Percentiles rank a stretch among this genome's conserved stretches.
Conservation (phyloP, 2,888 invertebrate species). For the Digitonthophagus gazella region DNA sequence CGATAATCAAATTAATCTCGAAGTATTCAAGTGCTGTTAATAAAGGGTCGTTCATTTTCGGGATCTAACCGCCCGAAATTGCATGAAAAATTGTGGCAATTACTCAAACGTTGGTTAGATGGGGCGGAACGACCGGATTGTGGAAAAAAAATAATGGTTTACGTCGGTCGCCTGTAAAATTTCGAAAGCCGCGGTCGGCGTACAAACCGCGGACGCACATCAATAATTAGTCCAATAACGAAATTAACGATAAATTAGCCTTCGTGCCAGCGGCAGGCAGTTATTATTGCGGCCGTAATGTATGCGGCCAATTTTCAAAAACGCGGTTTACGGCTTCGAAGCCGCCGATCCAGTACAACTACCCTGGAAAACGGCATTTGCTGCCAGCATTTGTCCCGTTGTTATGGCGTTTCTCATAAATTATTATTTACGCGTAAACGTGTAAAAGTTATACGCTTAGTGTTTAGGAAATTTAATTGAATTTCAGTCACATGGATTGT, state of each 20-base stretch:
- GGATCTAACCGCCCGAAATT: background rate
- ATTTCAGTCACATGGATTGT: too few species aligned
- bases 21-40: background rate
- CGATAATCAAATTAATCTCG: background rate
- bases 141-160: background rate
- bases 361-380: background rate
- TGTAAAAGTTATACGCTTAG: background rate
- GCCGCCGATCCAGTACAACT: background rate
- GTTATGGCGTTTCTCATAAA: background rate
- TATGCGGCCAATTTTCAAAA: background rate
- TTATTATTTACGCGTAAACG: background rate
- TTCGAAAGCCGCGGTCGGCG: background rate
- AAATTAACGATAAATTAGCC: slow-evolving; percentile 27
- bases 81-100: background rate
- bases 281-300: background rate
- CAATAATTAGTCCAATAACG: slow-evolving; percentile 14
- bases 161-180: background rate
- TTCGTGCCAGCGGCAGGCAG: background rate
- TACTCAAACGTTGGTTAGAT: background rate
- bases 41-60: background rate
- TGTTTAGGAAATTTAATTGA: background rate
- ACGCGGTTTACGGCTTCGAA: background rate
- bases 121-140: background rate
- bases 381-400: background rate
- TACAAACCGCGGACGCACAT: slow-evolving; percentile 1